Evolutionary conservation across 2,888 invertebrate species (phyloP).

Genomic region (Steinernema scapterisci): DNA sequence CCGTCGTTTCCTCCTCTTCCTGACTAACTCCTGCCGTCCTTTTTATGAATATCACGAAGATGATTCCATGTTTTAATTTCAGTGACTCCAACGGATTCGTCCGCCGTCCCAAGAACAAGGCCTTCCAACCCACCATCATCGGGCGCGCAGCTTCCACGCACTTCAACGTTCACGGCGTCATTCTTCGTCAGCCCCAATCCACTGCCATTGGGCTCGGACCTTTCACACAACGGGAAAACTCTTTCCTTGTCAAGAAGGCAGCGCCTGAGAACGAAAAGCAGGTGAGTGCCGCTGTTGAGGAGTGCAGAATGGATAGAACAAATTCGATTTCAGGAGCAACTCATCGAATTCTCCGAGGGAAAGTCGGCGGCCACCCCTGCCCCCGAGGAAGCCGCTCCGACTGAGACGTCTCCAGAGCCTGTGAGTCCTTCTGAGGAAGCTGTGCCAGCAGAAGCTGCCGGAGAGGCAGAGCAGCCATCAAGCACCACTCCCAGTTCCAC

Average conservation of each 20-base stretch:
- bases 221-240: slow-evolving; percentile 25
- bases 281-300: background rate
- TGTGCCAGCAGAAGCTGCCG: no score
- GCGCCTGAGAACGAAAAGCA: background rate
- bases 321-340: background rate
- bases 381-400: background rate
- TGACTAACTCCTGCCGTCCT: no score
- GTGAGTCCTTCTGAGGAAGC: background rate
- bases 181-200: slow-evolving; percentile 23
- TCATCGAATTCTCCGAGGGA: background rate
- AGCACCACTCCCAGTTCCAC: background rate
- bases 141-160: slow-evolving; percentile 17
- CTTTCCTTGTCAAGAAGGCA: slow-evolving; percentile 7
- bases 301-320: background rate
- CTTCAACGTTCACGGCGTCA: slow-evolving; percentile 26
- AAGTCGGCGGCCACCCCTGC: background rate
- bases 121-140: slow-evolving; percentile 21
- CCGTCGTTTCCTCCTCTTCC: no score
- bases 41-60: no score
- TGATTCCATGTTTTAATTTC: background rate
- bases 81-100: slow-evolving; percentile 21
- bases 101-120: slow-evolving; percentile 25
- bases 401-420: background rate
- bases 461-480: background rate
- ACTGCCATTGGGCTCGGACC: slow-evolving; percentile 25